Evolutionary conservation across 2,888 invertebrate species (phyloP).

Genomic region (Tenthredo distinguenda): DNA sequence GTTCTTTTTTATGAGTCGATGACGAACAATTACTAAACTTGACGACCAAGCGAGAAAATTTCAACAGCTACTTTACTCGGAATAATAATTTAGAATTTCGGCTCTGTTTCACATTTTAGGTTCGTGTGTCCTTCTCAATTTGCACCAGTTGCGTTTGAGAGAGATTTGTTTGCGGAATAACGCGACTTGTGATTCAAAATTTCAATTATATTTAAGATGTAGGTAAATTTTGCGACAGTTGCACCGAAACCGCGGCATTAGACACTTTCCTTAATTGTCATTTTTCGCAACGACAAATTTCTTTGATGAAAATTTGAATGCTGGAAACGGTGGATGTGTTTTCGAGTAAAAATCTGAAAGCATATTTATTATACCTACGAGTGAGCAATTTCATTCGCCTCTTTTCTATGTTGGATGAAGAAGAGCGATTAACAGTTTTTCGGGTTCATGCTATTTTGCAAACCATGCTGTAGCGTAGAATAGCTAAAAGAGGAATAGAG

Average conservation of each 20-base stretch:
- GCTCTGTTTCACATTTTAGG: not conserved
- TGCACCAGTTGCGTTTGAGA: not conserved
- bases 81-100: not conserved
- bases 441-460: not conserved
- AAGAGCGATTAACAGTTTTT: not conserved
- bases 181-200: not conserved
- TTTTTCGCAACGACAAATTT: not conserved
- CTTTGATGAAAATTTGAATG: not conserved
- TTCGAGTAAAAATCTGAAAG: not conserved
- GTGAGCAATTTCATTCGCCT: not conserved
- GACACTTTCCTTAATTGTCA: conserved; percentile 24
- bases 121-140: not conserved
- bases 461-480: not conserved
- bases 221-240: not conserved
- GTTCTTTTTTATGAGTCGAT: not conserved
- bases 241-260: not conserved
- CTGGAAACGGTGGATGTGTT: not conserved
- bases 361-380: not conserved
- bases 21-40: not conserved
- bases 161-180: not conserved
- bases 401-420: not conserved
- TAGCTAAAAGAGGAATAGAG: not conserved
- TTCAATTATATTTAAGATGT: not conserved
- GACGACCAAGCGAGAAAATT: not conserved
- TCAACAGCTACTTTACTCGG: not conserved